Base-by-base conservation (phyloP, 2,888 invertebrate species). In the Perizoma flavofasciatum region DNA sequence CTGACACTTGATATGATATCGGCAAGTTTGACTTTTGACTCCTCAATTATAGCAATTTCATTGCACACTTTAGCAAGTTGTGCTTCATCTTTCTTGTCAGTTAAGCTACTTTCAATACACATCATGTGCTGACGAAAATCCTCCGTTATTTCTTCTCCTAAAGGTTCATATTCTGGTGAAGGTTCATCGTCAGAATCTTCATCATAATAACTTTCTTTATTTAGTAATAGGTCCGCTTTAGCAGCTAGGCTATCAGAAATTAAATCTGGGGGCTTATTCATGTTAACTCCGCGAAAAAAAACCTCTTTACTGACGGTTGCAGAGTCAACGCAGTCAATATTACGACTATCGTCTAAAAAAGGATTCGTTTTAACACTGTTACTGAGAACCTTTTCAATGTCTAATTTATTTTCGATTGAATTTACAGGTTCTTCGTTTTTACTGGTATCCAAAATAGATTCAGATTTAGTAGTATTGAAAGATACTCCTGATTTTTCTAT, bases 181-280 rank as follows among this genome's bases (percentile, higher is more conserved):
- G 66, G 66, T 55, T 72, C 73, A 35, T 69, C 70, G n/a, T 73
- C 73, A 46, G 72, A 69, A 34, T 68, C 68, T 49, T 60, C 58
- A 6, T 65, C 65, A 41, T 60, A 56, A 8, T 61, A 40, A 11
- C 53, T 53, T 9, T 61, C 54, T 44, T 22, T 56, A 11, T 59
- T 51, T 35, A 10, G 46, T 47, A 57, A 48, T 5, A 55, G 37
- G 8, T 41, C 10, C 10, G 49, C 34, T 55, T 56, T 57, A 35
- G 57, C 53, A 40, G 48, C 39, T 41, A 35, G 6, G 32, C 39
- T 59, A 50, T 54, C 41, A 51, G 22, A n/a, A 5, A 32, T 51
- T 45, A 62, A 62, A 62, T 62, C 55, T 11, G 62, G 62, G 0
- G 62, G 62, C 41, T 58, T 49, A 6, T 51, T 49, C 5, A 49